Evolutionary conservation across 1,140 invertebrate genomes (phyloP).

Genomic region (Akabosia matsudoensis): DNA sequence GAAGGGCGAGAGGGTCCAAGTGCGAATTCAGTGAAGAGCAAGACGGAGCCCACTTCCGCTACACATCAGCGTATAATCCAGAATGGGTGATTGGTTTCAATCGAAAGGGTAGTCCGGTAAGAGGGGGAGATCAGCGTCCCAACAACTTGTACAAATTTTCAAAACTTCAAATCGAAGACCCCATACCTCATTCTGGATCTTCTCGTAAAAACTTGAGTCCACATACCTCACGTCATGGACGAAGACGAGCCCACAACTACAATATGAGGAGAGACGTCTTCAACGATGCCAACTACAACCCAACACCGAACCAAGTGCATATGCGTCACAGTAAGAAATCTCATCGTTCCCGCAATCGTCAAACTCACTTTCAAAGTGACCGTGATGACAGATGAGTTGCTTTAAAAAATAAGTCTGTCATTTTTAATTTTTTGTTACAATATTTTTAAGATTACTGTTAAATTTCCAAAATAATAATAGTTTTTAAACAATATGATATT

Average conservation of each 20-base stretch:
- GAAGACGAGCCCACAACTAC: conserved; percentile 15
- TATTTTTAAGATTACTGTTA: background rate
- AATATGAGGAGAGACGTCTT: background rate
- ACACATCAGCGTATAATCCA: conserved; percentile 26
- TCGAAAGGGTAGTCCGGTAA: conserved; percentile 25
- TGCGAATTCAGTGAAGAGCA: conserved; percentile 35
- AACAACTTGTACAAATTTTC: conserved; percentile 24
- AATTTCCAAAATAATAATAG: background rate
- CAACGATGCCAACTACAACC: background rate
- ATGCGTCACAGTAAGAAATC: background rate
- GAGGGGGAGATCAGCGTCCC: background rate
- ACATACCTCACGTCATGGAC: background rate
- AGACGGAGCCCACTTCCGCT: background rate
- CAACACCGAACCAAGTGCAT: background rate
- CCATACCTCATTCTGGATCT: no score
- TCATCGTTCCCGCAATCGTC: background rate
- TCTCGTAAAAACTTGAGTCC: no score
- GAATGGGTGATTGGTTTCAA: conserved; percentile 39
- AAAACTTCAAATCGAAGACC: background rate
- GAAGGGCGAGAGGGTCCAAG: conserved; percentile 28
- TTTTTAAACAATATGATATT: background rate
- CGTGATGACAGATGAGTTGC: conserved; percentile 12
- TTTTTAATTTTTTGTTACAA: background rate
- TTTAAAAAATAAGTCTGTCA: conserved; percentile 4
- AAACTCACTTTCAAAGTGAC: background rate